These are phyloP conservation scores for Eclectus roratus DNA, from an alignment of 2,113 vertebrate genomes.

Conservation along the genomic window DNA sequence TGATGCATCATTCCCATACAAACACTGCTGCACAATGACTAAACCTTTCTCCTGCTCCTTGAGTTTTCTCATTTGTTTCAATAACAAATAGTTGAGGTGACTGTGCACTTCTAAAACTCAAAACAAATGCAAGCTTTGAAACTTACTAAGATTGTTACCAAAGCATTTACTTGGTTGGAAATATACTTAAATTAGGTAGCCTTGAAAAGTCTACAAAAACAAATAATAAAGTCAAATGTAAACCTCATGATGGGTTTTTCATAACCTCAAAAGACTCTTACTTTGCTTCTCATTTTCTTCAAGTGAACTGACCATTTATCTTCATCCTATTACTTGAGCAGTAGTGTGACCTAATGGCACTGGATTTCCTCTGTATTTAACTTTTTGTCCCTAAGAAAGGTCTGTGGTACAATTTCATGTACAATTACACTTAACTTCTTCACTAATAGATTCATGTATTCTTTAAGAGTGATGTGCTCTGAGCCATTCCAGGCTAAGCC, in stretches of 20 bases:
- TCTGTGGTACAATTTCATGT: not conserved
- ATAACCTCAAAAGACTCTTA: not conserved
- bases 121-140: constrained; percentile 4
- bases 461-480: not conserved
- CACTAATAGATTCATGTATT: not conserved
- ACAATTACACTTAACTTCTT: not conserved
- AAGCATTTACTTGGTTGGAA: not conserved
- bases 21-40: not conserved
- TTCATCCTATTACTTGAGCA: not conserved
- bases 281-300: not conserved
- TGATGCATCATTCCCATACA: not conserved
- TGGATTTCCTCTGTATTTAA: not conserved
- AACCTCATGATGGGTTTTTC: not conserved
- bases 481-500: constrained; percentile 10
- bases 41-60: not conserved
- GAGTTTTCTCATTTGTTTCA: not conserved
- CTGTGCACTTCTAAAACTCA: not conserved
- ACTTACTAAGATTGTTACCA: not conserved
- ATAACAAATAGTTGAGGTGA: not conserved
- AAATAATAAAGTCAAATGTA: not conserved
- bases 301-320: not conserved
- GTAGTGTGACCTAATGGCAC: not conserved
- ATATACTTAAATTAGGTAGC: not conserved
- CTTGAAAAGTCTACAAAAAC: not conserved
- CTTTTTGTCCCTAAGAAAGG: not conserved